phyloP scores from a whole-genome alignment of 2,797 vertebrate species.

The Brotula barbata region DNA sequence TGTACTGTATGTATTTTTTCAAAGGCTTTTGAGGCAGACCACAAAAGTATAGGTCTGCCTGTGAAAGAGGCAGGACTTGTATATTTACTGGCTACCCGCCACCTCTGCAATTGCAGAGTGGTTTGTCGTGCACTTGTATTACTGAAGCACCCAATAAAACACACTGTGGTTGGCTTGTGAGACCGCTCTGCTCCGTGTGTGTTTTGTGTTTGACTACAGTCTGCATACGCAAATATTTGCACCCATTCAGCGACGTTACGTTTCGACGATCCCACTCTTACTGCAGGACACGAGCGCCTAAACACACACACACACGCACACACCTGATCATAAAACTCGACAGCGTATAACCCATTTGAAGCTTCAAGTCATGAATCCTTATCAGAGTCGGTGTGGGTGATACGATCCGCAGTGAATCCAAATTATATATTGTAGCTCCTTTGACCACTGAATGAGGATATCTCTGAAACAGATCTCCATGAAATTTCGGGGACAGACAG shows the following conservation, averaged over 20 bases:
- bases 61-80: slow-evolving; percentile 94
- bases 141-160: slow-evolving; percentile 99
- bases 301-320: not conserved
- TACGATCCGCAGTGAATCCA: no score
- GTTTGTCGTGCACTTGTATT: slow-evolving; percentile 99
- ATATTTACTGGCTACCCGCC: slow-evolving; percentile 96
- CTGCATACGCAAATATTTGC: slow-evolving; percentile 15
- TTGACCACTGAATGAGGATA: not conserved
- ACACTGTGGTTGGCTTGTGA: slow-evolving; percentile 85
- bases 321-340: slow-evolving; percentile 26
- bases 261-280: not conserved
- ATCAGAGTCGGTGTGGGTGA: slow-evolving; percentile 3
- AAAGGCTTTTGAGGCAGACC: slow-evolving; percentile 90
- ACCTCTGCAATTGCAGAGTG: slow-evolving; percentile 91
- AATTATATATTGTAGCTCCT: slow-evolving; percentile 5
- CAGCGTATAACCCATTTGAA: no score
- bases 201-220: not conserved
- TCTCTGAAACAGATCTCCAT: slow-evolving; percentile 4
- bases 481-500: not conserved
- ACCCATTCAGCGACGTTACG: slow-evolving; percentile 2
- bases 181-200: slow-evolving; percentile 58
- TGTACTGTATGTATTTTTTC: slow-evolving; percentile 85
- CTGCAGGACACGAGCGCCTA: not conserved
- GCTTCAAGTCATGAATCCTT: no score
- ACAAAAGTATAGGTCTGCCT: slow-evolving; percentile 86